Conservation (phyloP, 2,888 invertebrate genomes). For the Hypsopygia costalis region DNA sequence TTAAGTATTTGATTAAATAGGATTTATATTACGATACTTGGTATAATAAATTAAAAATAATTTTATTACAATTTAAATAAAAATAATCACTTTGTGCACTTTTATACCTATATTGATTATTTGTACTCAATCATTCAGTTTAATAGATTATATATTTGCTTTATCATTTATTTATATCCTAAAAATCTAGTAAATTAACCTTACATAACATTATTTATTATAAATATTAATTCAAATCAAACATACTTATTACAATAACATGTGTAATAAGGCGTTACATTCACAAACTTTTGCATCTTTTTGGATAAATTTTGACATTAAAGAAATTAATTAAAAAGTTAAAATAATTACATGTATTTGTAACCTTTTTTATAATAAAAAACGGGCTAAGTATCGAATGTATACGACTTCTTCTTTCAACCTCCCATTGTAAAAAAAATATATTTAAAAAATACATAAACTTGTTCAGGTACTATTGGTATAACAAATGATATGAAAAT, state of each 20-base stretch:
- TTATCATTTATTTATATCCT: not conserved
- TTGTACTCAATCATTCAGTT: not conserved
- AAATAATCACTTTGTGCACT: constrained; percentile 60
- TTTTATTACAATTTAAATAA: too few species aligned
- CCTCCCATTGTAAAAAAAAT: too few species aligned
- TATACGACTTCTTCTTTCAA: too few species aligned
- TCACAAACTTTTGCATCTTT: constrained; percentile 5
- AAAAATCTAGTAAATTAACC: constrained; percentile 1
- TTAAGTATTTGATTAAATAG: too few species aligned
- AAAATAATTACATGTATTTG: too few species aligned
- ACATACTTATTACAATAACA: constrained; percentile 45
- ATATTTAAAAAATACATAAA: too few species aligned
- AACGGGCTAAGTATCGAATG: too few species aligned
- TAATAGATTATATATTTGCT: not conserved
- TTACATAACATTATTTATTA: constrained; percentile 5
- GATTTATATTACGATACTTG: constrained; percentile 26
- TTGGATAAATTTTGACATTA: constrained; percentile 11
- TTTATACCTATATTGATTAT: constrained; percentile 15
- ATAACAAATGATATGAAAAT: too few species aligned
- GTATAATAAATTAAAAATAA: too few species aligned
- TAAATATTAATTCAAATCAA: constrained; percentile 22
- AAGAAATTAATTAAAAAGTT: too few species aligned
- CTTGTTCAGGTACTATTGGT: too few species aligned
- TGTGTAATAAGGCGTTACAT: constrained; percentile 46
- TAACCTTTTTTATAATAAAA: too few species aligned